Percentiles rank a stretch among this genome's conserved stretches.
phyloP scores from a whole-genome alignment of 1,140 invertebrate species.

The Ceratitis capitata region DNA sequence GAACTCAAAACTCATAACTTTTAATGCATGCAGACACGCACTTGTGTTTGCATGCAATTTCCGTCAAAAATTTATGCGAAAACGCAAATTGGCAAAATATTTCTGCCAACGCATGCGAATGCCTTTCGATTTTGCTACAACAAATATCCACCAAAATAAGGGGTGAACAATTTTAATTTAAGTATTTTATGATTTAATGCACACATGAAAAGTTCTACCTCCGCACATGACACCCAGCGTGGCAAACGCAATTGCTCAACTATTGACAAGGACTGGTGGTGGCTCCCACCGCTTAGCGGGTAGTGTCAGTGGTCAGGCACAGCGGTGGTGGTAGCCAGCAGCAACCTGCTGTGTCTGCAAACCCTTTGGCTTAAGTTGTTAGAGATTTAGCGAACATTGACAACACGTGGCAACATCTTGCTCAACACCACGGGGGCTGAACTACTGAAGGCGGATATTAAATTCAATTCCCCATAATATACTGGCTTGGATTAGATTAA shows the following conservation, averaged over 20 bases:
- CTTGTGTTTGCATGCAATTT: constrained; percentile 10
- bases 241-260: neutral
- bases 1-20: neutral
- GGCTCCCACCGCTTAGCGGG: neutral
- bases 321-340: neutral
- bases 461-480: neutral
- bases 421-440: neutral
- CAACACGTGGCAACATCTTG: neutral
- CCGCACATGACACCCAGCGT: neutral
- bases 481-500: neutral
- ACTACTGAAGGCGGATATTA: neutral
- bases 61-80: neutral
- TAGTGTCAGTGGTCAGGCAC: neutral
- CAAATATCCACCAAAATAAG: neutral
- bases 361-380: neutral
- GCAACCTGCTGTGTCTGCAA: neutral
- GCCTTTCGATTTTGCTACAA: neutral
- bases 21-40: neutral
- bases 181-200: constrained; percentile 1
- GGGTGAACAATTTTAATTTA: constrained; percentile 6
- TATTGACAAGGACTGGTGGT: neutral
- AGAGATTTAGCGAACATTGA: neutral
- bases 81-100: neutral
- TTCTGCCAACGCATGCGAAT: neutral
- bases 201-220: neutral